Percentiles rank a stretch among this genome's conserved stretches.
Evolutionary conservation across 2,113 vertebrate genomes (phyloP).

Genomic region (Buteo buteo): DNA sequence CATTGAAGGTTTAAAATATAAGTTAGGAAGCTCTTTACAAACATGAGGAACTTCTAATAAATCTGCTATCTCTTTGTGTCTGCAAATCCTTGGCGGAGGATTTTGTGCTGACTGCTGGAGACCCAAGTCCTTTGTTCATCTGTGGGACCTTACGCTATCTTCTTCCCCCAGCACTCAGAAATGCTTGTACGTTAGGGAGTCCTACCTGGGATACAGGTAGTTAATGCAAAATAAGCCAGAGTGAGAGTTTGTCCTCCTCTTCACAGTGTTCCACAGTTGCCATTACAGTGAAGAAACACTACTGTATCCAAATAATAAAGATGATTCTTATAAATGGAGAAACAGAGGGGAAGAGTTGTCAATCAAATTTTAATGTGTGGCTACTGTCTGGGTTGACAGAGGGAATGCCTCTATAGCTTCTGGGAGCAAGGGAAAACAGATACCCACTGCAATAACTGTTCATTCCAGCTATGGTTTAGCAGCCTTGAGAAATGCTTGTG

Average conservation of each 20-base stretch:
- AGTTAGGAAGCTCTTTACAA: background rate
- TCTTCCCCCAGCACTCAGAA: background rate
- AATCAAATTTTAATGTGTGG: background rate
- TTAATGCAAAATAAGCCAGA: background rate
- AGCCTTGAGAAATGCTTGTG: background rate
- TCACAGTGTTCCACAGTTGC: background rate
- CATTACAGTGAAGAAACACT: background rate
- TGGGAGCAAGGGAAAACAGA: background rate
- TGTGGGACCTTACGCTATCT: background rate
- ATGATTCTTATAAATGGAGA: background rate
- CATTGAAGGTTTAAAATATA: background rate
- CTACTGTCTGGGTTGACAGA: background rate
- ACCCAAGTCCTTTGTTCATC: background rate
- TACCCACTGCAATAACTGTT: background rate
- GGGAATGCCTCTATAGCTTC: background rate
- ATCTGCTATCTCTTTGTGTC: background rate
- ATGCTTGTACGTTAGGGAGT: rapidly evolving
- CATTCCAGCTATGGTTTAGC: background rate
- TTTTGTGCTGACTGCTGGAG: background rate
- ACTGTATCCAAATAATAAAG: background rate
- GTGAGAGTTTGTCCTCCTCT: no score
- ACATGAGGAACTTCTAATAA: background rate
- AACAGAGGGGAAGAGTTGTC: background rate
- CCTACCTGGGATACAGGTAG: background rate
- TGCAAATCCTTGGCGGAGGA: background rate